These are phyloP conservation scores for Labeo catla DNA, from an alignment of 2,113 vertebrate genomes.

Conservation along the genomic window DNA sequence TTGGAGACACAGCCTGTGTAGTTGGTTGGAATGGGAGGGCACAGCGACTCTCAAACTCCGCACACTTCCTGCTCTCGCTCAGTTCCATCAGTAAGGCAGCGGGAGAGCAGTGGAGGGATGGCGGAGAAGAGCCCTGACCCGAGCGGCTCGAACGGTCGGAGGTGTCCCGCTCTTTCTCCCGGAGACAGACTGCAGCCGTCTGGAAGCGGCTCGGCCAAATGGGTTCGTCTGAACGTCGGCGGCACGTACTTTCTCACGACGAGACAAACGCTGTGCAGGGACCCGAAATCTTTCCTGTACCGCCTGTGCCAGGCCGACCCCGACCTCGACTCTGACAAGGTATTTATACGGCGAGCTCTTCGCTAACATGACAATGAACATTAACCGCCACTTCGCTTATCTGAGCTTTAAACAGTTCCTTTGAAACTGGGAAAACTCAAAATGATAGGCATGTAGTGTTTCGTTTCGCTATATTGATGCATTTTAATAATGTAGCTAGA, in stretches of 20 bases:
- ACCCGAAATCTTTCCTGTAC: slow-evolving; percentile 95
- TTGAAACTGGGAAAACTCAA: background rate
- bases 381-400: background rate
- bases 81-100: slow-evolving; percentile 26
- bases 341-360: slow-evolving; percentile 56
- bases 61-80: slow-evolving; percentile 69
- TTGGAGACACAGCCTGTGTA: background rate
- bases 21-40: background rate
- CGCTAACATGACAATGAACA: background rate
- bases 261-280: slow-evolving; percentile 92
- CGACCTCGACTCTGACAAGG: slow-evolving; percentile 98
- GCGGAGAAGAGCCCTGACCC: slow-evolving; percentile 58
- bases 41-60: background rate
- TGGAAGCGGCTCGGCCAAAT: slow-evolving; percentile 78
- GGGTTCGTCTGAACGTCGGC: slow-evolving; percentile 94
- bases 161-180: slow-evolving; percentile 57
- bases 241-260: slow-evolving; percentile 96
- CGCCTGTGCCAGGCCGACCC: slow-evolving; percentile 96
- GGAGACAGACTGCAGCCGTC: slow-evolving; percentile 70
- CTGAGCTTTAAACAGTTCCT: background rate
- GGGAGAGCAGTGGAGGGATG: slow-evolving; percentile 45
- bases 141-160: slow-evolving; percentile 49
- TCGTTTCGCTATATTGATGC: background rate
- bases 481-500: background rate
- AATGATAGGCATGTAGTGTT: background rate